phyloP scores from a whole-genome alignment of 2,797 vertebrate genomes.

The Chromobotia macracanthus region DNA sequence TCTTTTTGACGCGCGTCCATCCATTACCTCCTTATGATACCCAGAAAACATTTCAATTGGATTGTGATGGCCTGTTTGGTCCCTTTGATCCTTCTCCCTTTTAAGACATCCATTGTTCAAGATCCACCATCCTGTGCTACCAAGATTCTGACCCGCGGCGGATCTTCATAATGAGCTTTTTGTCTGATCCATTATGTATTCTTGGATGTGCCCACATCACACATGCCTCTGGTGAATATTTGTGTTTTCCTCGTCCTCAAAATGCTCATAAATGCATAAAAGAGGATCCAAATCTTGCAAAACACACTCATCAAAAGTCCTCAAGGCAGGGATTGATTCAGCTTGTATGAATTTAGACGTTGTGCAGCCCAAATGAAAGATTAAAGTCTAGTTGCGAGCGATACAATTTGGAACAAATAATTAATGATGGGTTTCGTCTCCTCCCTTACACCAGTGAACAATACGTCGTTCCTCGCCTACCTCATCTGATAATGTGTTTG shows the following conservation, averaged over 20 bases:
- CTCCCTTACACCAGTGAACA: slow-evolving; percentile 80
- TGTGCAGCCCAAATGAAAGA: slow-evolving; percentile 68
- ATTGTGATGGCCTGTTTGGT: slow-evolving; percentile 82
- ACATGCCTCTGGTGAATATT: slow-evolving; percentile 53
- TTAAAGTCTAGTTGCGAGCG: slow-evolving; percentile 59
- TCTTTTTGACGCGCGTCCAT: slow-evolving; percentile 66
- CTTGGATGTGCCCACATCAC: slow-evolving; percentile 55
- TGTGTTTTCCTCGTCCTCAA: slow-evolving; percentile 46
- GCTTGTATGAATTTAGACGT: slow-evolving; percentile 69
- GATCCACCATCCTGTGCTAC: slow-evolving; percentile 78
- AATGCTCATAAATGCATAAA: slow-evolving; percentile 50
- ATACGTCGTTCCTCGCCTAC: slow-evolving; percentile 77
- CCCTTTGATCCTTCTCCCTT: slow-evolving; percentile 81
- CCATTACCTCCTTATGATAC: slow-evolving; percentile 81
- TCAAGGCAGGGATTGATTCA: slow-evolving; percentile 67
- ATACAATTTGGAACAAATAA: slow-evolving; percentile 67
- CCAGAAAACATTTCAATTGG: slow-evolving; percentile 85
- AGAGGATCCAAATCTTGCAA: slow-evolving; percentile 46
- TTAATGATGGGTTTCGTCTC: slow-evolving; percentile 74
- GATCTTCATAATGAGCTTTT: slow-evolving; percentile 58
- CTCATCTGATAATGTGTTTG: slow-evolving; percentile 66
- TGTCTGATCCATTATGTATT: slow-evolving; percentile 59
- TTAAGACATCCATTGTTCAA: slow-evolving; percentile 81
- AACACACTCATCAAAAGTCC: slow-evolving; percentile 59
- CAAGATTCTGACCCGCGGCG: slow-evolving; percentile 63